phyloP scores from a whole-genome alignment of 1,140 invertebrate genomes.

The Euglossa dilemma region DNA sequence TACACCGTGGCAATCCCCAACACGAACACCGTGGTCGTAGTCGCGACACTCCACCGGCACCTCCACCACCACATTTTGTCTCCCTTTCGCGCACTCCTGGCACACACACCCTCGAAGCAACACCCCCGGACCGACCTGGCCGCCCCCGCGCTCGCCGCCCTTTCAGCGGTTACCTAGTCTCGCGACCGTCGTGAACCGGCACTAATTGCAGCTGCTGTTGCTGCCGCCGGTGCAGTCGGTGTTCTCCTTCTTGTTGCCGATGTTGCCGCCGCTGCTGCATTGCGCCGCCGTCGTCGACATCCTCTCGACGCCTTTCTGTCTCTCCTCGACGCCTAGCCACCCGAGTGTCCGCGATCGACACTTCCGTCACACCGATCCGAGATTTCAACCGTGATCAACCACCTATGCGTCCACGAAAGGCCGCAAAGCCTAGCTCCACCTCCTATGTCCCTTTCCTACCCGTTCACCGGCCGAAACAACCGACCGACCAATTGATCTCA shows the following conservation, averaged over 20 bases:
- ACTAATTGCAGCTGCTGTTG: slow-evolving; percentile 60
- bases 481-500: background rate
- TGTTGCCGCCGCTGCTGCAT: slow-evolving; percentile 52
- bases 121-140: slow-evolving; percentile 16
- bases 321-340: slow-evolving; percentile 1
- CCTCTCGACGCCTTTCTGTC: slow-evolving; percentile 24
- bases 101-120: slow-evolving; percentile 54
- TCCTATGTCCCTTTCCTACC: no score
- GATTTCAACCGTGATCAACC: background rate
- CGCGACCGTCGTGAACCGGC: slow-evolving; percentile 56
- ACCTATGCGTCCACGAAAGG: background rate
- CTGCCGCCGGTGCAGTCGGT: slow-evolving; percentile 45
- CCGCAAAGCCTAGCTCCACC: no score
- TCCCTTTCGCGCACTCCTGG: slow-evolving; percentile 54
- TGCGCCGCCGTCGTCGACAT: slow-evolving; percentile 60
- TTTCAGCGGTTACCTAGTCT: slow-evolving; percentile 65
- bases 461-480: no score
- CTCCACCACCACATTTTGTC: slow-evolving; percentile 76
- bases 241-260: slow-evolving; percentile 29
- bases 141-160: background rate
- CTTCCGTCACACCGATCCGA: slow-evolving; percentile 18
- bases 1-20: slow-evolving; percentile 59
- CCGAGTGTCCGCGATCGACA: background rate
- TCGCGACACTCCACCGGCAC: slow-evolving; percentile 70
- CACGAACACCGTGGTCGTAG: slow-evolving; percentile 62